These are phyloP conservation scores for Sialia sialis DNA, from an alignment of 2,113 vertebrate species.

Conservation along the genomic window DNA sequence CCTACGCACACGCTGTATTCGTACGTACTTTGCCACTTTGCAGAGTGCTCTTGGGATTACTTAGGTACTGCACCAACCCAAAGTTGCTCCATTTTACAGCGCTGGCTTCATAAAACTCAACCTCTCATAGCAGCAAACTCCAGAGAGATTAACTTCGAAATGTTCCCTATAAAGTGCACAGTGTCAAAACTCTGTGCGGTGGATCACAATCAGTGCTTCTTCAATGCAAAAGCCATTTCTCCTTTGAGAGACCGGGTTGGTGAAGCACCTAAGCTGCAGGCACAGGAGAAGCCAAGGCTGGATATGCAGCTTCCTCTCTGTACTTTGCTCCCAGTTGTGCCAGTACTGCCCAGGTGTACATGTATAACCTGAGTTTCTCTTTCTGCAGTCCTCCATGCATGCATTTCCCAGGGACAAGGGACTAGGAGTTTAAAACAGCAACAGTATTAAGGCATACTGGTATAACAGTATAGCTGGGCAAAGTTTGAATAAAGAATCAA, in stretches of 20 bases:
- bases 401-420: neutral
- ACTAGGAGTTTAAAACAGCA: neutral
- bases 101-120: neutral
- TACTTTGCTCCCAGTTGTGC: too few species aligned
- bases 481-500: neutral
- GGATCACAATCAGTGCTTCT: neutral
- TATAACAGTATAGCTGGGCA: neutral
- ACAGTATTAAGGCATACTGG: neutral
- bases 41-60: constrained; percentile 36
- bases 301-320: neutral
- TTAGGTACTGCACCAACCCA: constrained; percentile 1
- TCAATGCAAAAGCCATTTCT: neutral
- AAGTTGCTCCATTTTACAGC: neutral
- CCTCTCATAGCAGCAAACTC: neutral
- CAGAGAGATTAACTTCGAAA: neutral
- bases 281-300: neutral
- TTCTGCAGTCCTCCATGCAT: too few species aligned
- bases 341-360: neutral
- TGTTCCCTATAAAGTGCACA: neutral
- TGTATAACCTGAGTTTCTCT: neutral
- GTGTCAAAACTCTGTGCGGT: neutral
- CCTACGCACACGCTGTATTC: neutral
- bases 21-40: constrained; percentile 9
- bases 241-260: neutral
- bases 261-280: neutral